These are phyloP conservation scores for Salticus scenicus DNA, from an alignment of 2,888 invertebrate species.

Conservation along the genomic window DNA sequence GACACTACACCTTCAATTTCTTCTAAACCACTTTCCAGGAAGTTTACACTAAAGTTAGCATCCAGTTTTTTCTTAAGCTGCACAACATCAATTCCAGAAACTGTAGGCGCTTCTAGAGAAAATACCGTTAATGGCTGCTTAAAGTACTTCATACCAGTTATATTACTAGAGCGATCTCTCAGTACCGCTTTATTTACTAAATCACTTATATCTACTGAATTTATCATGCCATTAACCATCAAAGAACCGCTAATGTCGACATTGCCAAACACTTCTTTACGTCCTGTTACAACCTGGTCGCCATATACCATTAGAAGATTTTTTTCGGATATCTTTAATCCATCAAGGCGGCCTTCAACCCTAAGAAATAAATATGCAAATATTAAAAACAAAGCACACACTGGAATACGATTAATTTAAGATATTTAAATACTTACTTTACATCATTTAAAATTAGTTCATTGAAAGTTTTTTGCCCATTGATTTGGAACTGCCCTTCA, in stretches of 20 bases:
- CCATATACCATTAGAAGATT: constrained; percentile 54
- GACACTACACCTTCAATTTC: constrained; percentile 35
- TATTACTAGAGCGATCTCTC: constrained; percentile 25
- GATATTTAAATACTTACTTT: too few relatives aligned
- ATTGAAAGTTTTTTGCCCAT: constrained; percentile 52
- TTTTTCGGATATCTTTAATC: constrained; percentile 49
- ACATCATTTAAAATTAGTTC: constrained; percentile 37
- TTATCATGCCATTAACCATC: constrained; percentile 36
- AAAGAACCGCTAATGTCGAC: constrained; percentile 41
- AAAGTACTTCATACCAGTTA: constrained; percentile 48
- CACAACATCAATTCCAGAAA: constrained; percentile 52
- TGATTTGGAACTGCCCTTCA: constrained; percentile 4
- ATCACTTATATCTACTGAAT: constrained; percentile 41
- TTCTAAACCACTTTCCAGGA: constrained; percentile 10
- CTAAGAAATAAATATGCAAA: constrained; percentile 21
- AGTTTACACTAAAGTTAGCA: constrained; percentile 2
- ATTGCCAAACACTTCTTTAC: constrained; percentile 31
- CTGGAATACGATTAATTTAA: too few relatives aligned
- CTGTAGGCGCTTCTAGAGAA: constrained; percentile 33
- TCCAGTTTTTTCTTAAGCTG: constrained; percentile 39
- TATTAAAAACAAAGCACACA: too few relatives aligned
- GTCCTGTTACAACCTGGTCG: constrained; percentile 53
- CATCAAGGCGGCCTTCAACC: constrained; percentile 48
- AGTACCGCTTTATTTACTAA: constrained; percentile 40
- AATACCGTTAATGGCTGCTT: constrained; percentile 19